Evolutionary conservation across 2,113 vertebrate genomes (phyloP).

Genomic region (Nibea coibor): DNA sequence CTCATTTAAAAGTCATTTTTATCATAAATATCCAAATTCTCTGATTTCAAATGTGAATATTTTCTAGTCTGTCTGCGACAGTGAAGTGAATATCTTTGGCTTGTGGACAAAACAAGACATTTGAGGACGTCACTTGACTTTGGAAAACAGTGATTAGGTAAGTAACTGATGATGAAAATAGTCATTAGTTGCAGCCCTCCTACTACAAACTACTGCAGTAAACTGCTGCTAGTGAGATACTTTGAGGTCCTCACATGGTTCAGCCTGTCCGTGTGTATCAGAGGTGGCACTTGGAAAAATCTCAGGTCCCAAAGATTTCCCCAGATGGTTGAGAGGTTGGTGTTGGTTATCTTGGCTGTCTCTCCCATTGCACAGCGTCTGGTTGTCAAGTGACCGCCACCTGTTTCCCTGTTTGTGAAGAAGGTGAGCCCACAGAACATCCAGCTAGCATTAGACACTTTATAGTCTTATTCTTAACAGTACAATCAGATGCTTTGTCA

Average conservation of each 20-base stretch:
- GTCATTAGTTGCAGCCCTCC: no score
- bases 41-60: no score
- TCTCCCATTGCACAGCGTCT: constrained; percentile 77
- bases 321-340: constrained; percentile 22
- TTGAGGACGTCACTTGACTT: no score
- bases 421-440: not conserved
- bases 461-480: not conserved
- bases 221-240: not conserved
- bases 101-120: no score
- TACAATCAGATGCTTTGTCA: not conserved
- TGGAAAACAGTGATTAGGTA: no score
- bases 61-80: no score
- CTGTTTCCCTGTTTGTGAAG: constrained; percentile 79
- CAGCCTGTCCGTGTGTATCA: constrained; percentile 46
- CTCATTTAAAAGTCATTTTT: no score
- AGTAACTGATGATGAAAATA: no score
- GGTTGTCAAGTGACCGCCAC: constrained; percentile 83
- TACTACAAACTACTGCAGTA: not conserved
- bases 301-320: constrained; percentile 8
- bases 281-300: constrained; percentile 35
- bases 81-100: no score
- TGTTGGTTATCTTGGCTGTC: constrained; percentile 31
- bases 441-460: not conserved
- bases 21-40: no score
- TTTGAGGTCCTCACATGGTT: constrained; percentile 66